These are phyloP conservation scores for Allolobophora icterica DNA, from an alignment of 2,888 invertebrate species.

Conservation along the genomic window DNA sequence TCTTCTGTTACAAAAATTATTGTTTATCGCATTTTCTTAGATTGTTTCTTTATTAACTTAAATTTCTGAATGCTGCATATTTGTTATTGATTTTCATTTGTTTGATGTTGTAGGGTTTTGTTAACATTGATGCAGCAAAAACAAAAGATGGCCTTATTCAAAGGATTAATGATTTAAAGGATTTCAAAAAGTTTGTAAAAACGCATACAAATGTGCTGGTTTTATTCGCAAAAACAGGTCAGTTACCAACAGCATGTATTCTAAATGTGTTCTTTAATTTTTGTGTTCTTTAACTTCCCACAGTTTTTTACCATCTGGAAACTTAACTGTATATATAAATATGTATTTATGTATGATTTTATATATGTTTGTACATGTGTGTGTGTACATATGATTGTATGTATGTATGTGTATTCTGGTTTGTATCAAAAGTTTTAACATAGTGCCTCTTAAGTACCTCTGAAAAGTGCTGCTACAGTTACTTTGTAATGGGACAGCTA, in stretches of 20 bases:
- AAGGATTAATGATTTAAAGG: slow-evolving; percentile 46
- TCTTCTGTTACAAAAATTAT: background rate
- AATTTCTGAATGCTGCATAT: background rate
- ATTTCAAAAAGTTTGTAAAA: slow-evolving; percentile 78
- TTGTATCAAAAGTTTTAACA: no score
- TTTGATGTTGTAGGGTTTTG: background rate
- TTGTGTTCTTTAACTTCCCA: background rate
- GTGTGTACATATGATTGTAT: background rate
- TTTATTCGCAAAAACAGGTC: slow-evolving; percentile 70
- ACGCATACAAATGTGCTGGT: slow-evolving; percentile 88
- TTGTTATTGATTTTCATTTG: background rate
- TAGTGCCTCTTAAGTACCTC: no score
- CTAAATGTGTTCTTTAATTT: background rate
- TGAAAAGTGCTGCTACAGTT: no score
- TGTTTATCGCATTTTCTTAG: background rate
- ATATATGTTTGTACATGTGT: no score
- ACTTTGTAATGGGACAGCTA: no score
- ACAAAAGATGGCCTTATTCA: slow-evolving; percentile 39
- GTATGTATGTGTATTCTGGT: no score
- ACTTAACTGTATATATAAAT: background rate
- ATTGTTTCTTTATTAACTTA: background rate
- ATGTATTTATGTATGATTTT: no score
- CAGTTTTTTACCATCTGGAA: no score
- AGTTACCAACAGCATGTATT: slow-evolving; percentile 27
- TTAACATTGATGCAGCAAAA: slow-evolving; percentile 5